Percentiles rank a stretch among this genome's conserved stretches.
Conservation (phyloP, 2,113 vertebrate species). For the Limanda limanda region DNA sequence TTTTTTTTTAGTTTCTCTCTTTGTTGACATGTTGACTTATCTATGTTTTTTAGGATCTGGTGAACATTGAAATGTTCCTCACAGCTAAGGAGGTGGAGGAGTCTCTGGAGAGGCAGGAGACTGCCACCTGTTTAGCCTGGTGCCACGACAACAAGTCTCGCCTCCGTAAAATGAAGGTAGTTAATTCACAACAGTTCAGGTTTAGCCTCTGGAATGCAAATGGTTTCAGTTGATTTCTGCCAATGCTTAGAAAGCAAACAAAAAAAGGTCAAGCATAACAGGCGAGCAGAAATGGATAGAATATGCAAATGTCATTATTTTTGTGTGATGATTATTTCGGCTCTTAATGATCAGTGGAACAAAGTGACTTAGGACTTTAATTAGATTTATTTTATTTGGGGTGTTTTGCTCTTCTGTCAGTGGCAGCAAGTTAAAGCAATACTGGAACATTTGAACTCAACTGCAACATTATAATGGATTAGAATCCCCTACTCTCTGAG, state of each 20-base stretch:
- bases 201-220: not conserved
- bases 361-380: too few species aligned
- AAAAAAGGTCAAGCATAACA: too few species aligned
- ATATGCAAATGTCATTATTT: too few species aligned
- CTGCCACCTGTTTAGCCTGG: conserved; percentile 97
- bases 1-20: not conserved
- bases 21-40: not conserved
- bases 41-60: conserved; percentile 87
- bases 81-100: conserved; percentile 99
- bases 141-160: conserved; percentile 99
- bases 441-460: not conserved
- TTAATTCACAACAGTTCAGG: not conserved
- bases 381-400: too few species aligned
- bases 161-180: conserved; percentile 99
- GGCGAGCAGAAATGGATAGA: too few species aligned
- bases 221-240: too few species aligned
- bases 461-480: not conserved
- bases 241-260: too few species aligned
- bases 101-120: conserved; percentile 97
- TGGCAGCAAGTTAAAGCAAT: too few species aligned
- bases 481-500: not conserved
- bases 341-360: too few species aligned
- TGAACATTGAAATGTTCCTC: conserved; percentile 99
- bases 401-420: too few species aligned
- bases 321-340: too few species aligned